Base-by-base conservation (phyloP, 2,888 invertebrate species). In the Dendrolimus pini region DNA sequence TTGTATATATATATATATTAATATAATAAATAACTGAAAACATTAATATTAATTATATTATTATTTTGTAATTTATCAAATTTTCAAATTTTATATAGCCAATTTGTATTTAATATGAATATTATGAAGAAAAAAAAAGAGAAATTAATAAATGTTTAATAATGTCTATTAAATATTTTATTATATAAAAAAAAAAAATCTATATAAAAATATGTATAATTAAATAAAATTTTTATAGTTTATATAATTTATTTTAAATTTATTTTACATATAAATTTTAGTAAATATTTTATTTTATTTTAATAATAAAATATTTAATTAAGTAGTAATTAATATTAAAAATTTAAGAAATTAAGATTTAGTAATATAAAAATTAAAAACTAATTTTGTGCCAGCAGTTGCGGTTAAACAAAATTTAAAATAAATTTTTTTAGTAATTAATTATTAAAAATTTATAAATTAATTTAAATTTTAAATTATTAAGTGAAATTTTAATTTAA, bases 341-440 rank as follows among this genome's bases (percentile, higher is more conserved):
- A 74, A 90, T 92, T 91, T 91, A 92, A 87, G 85, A 85, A 91
- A 89, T 91, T 92, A 91, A 90, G 92, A 87, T 91, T 92, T 92
- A 91, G 83, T 89, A 92, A 92, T 87, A 85, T 84, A 72, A 71
- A 75, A 80, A 92, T 85, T 91, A 92, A 85, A 91, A 89, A 92
- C 91, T 78, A 92, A 93, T 88, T 91, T 93, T 93, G 93, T 93
- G 93, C 93, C 93, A 94, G 93, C 93, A 93, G 91, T 92, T 91
- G 93, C 93, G 93, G 92, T 93, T 93, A 93, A 72, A 93, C 93
- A 92, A 89, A 89, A 88, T 74, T 91, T 91, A 80, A 88, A 88
- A 80, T 91, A 80, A 92, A 92, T 91, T 88, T 85, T 89, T 78
- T 91, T 84, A 79, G 79, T 80, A 67, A 70, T 75, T 80, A 86